Evolutionary conservation across 2,113 vertebrate genomes (phyloP).

Genomic region (Puntigrus tetrazona): DNA sequence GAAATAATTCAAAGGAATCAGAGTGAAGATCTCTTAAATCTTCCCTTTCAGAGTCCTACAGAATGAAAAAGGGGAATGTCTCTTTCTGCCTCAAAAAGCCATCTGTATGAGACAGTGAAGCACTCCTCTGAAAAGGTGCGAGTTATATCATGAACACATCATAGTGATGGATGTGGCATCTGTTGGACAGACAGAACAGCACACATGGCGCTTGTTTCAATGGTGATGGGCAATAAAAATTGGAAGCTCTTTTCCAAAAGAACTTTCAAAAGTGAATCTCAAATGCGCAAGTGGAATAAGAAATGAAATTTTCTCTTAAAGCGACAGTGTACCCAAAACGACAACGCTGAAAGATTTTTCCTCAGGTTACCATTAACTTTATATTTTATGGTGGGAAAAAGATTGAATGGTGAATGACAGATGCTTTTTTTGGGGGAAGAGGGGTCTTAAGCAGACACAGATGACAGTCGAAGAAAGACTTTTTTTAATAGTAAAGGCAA

Average conservation of each 20-base stretch:
- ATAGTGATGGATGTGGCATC: constrained; percentile 32
- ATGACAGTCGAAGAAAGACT: no score
- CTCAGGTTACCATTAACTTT: not conserved
- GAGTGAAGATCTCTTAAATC: constrained; percentile 54
- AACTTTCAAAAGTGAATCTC: not conserved
- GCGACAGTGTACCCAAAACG: not conserved
- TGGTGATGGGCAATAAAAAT: not conserved
- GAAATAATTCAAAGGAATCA: constrained; percentile 64
- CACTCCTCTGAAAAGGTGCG: constrained; percentile 30
- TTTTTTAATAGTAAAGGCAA: no score
- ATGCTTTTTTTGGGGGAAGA: no score
- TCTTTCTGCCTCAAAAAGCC: constrained; percentile 39
- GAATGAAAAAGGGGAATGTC: constrained; percentile 46
- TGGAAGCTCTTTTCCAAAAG: not conserved
- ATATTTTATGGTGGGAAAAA: not conserved
- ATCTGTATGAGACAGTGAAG: constrained; percentile 41
- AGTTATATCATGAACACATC: constrained; percentile 20
- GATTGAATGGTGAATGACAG: not conserved
- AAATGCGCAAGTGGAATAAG: not conserved
- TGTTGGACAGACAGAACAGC: constrained; percentile 29
- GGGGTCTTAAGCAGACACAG: no score
- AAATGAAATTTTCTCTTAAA: not conserved
- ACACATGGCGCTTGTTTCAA: not conserved
- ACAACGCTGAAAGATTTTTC: not conserved
- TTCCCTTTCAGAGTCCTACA: constrained; percentile 39